Evolutionary conservation across 2,888 invertebrate genomes (phyloP).

Genomic region (Mesodorylaimus sp.): DNA sequence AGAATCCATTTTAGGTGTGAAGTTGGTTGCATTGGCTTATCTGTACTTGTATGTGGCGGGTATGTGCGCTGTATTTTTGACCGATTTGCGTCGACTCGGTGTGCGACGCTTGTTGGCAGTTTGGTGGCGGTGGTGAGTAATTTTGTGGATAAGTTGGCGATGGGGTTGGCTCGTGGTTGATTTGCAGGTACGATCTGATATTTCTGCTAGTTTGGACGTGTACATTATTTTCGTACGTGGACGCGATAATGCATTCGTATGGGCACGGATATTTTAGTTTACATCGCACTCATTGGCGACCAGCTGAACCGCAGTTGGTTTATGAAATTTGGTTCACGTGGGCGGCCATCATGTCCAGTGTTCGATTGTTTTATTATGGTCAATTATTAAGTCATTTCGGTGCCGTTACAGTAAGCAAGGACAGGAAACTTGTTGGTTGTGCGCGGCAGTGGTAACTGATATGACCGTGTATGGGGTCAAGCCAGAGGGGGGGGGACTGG

Average conservation of each 20-base stretch:
- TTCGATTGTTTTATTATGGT: conserved; percentile 21
- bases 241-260: too few species aligned
- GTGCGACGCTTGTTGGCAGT: conserved; percentile 13
- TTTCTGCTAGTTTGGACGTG: too few species aligned
- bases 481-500: too few species aligned
- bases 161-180: too few species aligned
- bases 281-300: conserved; percentile 17
- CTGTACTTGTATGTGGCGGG: conserved; percentile 31
- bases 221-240: too few species aligned
- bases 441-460: too few species aligned
- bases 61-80: conserved; percentile 19
- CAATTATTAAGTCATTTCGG: conserved; percentile 19
- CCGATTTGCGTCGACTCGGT: conserved; percentile 14
- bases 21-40: conserved; percentile 5
- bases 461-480: too few species aligned
- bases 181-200: too few species aligned
- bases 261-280: too few species aligned
- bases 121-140: conserved; percentile 23
- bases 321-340: conserved; percentile 21
- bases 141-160: too few species aligned
- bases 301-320: conserved; percentile 15
- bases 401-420: conserved; percentile 18
- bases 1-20: not conserved
- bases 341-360: conserved; percentile 21
- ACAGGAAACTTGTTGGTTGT: too few species aligned